Conservation (phyloP, 2,113 vertebrate species). For the Mus pahari region DNA sequence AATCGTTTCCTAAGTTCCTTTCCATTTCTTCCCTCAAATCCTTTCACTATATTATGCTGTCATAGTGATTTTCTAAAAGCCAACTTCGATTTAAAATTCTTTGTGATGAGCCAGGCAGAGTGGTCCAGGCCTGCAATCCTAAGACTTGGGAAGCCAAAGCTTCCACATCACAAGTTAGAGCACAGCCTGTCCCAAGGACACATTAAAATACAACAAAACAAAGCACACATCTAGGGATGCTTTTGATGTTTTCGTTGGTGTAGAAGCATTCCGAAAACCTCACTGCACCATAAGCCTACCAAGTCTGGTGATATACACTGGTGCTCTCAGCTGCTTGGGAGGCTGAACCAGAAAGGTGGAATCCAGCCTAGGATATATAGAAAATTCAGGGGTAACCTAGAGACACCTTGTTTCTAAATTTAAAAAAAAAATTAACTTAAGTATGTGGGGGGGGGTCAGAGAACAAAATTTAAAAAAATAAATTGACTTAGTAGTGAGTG, state of each 20-base stretch:
- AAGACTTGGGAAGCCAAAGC: background rate
- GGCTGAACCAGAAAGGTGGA: background rate
- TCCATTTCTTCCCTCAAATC: background rate
- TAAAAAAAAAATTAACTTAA: background rate
- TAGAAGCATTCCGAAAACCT: constrained; percentile 13
- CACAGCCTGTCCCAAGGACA: background rate
- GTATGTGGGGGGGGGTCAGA: background rate
- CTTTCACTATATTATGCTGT: background rate
- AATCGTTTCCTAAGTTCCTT: background rate
- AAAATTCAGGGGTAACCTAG: background rate
- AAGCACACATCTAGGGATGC: no score
- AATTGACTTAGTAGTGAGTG: background rate
- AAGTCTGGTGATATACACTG: background rate
- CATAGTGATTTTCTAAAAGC: constrained; percentile 20
- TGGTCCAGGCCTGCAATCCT: background rate
- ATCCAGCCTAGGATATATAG: background rate
- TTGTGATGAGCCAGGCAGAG: background rate
- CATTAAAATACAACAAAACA: background rate
- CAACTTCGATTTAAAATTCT: constrained; percentile 25
- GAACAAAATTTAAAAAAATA: background rate
- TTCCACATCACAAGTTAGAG: background rate
- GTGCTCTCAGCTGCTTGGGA: background rate
- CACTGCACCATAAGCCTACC: background rate
- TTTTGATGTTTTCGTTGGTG: background rate
- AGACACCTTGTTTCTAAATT: background rate